A percentile compares a stretch with the other conserved stretches of the same genome.
phyloP scores from a whole-genome alignment of 2,888 invertebrate genomes.

The Cephus pulcher region DNA sequence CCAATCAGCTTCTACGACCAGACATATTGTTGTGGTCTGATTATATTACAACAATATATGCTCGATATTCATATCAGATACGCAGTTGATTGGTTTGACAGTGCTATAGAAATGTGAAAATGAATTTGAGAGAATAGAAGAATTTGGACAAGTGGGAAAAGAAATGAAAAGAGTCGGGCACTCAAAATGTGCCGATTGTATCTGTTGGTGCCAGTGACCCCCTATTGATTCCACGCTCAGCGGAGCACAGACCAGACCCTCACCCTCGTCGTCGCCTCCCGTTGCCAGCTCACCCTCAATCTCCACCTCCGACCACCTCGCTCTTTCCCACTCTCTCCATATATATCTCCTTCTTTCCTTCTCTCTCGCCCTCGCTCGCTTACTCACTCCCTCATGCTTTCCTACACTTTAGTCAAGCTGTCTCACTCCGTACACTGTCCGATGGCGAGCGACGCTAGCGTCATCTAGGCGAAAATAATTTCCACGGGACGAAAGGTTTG shows the following conservation, averaged over 20 bases:
- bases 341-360: too few relatives aligned
- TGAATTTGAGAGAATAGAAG: not conserved
- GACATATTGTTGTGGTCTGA: not conserved
- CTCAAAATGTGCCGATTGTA: conserved; percentile 63
- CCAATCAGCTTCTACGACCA: not conserved
- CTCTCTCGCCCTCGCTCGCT: conserved; percentile 5
- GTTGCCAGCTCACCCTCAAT: conserved; percentile 11
- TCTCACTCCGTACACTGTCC: not conserved
- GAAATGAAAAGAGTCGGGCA: conserved; percentile 21
- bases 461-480: conserved; percentile 33
- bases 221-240: conserved; percentile 63
- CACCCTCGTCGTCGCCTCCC: conserved; percentile 24
- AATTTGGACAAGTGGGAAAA: not conserved
- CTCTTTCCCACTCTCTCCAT: conserved; percentile 28
- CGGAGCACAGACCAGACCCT: conserved; percentile 57
- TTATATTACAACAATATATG: not conserved
- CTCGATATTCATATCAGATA: not conserved
- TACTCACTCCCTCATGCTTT: conserved; percentile 7
- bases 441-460: conserved; percentile 19
- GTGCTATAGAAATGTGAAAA: not conserved
- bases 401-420: conserved; percentile 7
- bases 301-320: conserved; percentile 29
- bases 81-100: not conserved
- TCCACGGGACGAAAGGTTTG: conserved; percentile 12
- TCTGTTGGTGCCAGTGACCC: conserved; percentile 64